Base-by-base conservation (phyloP, 2,888 invertebrate genomes). In the Lasioglossum morio region DNA sequence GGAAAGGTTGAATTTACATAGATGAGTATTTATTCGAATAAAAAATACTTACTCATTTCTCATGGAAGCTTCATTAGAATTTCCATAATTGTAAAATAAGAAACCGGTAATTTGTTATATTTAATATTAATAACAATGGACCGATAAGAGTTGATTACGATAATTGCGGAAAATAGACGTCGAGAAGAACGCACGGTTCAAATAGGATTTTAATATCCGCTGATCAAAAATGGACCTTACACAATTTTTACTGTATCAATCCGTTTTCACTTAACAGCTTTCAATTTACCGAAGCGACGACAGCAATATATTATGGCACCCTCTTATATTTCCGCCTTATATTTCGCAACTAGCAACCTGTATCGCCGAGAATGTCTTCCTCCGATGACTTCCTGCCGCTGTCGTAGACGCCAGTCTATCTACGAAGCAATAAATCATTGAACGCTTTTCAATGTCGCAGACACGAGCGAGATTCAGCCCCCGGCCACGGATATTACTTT, bases 341-440 rank as follows among this genome's bases (percentile, higher is more conserved):
- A 14, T 82, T 70, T 60, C 48, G 40, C 72, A 69, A 48, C 14
- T 43, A 57, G 43, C 70, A 19, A 10, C 66, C 14, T 63, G 76
- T 74, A 77, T 34, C 37, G 72, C 72, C 75, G 69, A 89, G 40
- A 87, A 88, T 88, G 87, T 85, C 85, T 81, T 79, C 81, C 72
- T 60, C 75, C 85, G 70, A 88, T 85, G 82, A 88, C 85, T 89
- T 89, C 88, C 87, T 77, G 46, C 70, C n/a, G 82, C 76, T 77
- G 72, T 88, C 82, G 72, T 57, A 74, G 69, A 76, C 81, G 53
- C 77, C 77, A 77, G 81, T 84, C 77, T 89, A 89, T 89, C 89
- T 83, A 23, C 57, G 69, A 70, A 63, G 84, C 88, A 85, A 89
- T 89, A 88, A 89, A 89, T 89, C 89, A 89, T 87, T 77, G 79